Evolutionary conservation across 2,113 vertebrate genomes (phyloP).

Genomic region (Amblyornis subalaris): DNA sequence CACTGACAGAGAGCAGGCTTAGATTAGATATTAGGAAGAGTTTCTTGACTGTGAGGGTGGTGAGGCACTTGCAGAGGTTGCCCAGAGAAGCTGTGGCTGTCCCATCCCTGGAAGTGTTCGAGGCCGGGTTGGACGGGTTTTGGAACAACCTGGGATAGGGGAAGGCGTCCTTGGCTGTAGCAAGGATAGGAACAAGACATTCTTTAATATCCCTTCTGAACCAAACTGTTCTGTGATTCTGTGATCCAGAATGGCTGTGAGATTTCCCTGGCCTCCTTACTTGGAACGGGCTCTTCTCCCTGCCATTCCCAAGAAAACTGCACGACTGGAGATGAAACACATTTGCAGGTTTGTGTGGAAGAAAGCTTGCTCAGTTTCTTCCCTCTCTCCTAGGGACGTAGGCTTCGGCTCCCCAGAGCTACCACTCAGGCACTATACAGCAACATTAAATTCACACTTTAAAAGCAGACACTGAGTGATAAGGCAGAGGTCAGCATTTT

Average conservation of each 20-base stretch:
- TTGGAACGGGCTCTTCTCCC: not conserved
- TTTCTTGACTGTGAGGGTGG: too few species aligned
- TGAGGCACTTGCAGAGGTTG: fast-evolving
- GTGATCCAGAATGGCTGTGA: not conserved
- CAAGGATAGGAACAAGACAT: fast-evolving
- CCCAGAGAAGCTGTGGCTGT: not conserved
- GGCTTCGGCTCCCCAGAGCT: fast-evolving
- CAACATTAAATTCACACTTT: not conserved
- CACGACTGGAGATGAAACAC: fast-evolving
- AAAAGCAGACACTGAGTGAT: not conserved
- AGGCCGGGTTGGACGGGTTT: fast-evolving
- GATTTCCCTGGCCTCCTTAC: not conserved
- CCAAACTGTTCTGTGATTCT: not conserved
- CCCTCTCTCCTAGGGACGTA: not conserved
- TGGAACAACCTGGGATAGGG: fast-evolving
- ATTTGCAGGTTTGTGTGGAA: fast-evolving
- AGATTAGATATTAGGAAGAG: not conserved
- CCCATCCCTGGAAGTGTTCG: not conserved
- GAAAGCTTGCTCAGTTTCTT: not conserved
- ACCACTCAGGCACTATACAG: not conserved
- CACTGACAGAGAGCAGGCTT: fast-evolving
- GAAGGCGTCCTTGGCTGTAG: not conserved
- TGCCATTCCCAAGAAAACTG: fast-evolving
- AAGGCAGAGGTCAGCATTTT: not conserved
- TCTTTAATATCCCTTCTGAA: not conserved